These are phyloP conservation scores for Geotrupes spiniger DNA, from an alignment of 2,888 invertebrate species.

Conservation along the genomic window DNA sequence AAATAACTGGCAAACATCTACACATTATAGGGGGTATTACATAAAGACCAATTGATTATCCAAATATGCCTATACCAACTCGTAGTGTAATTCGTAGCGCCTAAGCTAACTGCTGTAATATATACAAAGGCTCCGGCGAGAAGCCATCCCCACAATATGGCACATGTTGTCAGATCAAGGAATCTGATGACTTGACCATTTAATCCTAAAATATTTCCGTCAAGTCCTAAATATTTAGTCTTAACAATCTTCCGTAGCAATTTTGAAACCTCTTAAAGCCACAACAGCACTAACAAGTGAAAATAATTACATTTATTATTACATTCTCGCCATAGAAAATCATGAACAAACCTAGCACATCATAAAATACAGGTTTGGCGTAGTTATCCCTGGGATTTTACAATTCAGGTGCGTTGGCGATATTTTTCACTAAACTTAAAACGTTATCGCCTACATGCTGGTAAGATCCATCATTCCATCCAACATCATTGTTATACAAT, in stretches of 20 bases:
- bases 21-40: constrained; percentile 32
- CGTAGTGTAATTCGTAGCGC: constrained; percentile 12
- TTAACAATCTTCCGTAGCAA: too few species aligned
- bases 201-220: too few species aligned
- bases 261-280: too few species aligned
- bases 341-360: constrained; percentile 37
- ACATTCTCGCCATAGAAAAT: constrained; percentile 32
- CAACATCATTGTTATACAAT: too few species aligned
- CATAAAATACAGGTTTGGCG: constrained; percentile 38
- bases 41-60: constrained; percentile 33
- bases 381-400: constrained; percentile 32
- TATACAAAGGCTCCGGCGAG: constrained; percentile 39
- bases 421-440: constrained; percentile 50
- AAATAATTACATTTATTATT: constrained; percentile 14
- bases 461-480: constrained; percentile 60
- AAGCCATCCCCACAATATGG: constrained; percentile 30
- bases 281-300: too few species aligned
- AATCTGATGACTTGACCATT: too few species aligned
- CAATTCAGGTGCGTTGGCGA: constrained; percentile 44
- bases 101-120: constrained; percentile 45
- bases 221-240: too few species aligned
- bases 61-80: constrained; percentile 17
- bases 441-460: constrained; percentile 64
- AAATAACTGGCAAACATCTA: constrained; percentile 5
- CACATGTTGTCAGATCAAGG: too few species aligned